Percentiles rank a stretch among this genome's conserved stretches.
Conservation (phyloP, 2,113 vertebrate genomes). For the Typhlomys cinereus region DNA sequence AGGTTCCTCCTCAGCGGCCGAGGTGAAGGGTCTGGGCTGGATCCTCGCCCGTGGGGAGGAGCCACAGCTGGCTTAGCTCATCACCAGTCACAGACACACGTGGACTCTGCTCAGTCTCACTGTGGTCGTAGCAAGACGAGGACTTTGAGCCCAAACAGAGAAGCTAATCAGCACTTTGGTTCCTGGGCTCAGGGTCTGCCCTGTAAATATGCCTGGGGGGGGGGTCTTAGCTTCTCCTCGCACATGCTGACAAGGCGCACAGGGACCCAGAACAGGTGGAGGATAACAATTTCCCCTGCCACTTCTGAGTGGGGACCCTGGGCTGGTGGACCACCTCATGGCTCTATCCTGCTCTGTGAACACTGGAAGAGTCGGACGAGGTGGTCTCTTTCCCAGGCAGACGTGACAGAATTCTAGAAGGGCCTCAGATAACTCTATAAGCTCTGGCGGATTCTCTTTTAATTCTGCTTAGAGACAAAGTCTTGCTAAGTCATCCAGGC, state of each 20-base stretch:
- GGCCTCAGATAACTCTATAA: background rate
- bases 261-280: background rate
- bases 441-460: background rate
- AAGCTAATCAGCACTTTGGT: fast-evolving
- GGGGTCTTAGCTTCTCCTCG: background rate
- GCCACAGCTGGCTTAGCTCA: too few relatives aligned
- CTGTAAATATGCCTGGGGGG: background rate
- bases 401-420: background rate
- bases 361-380: fast-evolving
- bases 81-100: background rate
- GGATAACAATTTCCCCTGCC: fast-evolving
- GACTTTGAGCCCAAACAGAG: background rate
- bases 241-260: background rate
- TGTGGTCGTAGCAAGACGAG: background rate
- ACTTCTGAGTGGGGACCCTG: background rate
- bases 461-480: background rate
- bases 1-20: background rate
- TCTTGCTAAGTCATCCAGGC: background rate
- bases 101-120: background rate
- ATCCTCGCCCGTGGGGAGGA: background rate
- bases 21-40: background rate
- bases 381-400: background rate
- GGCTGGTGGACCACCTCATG: background rate
- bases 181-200: background rate
- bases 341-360: background rate